A percentile compares a stretch with the other conserved stretches of the same genome.
These are phyloP conservation scores for Halocynthia aurantium DNA, from an alignment of 23 tunicate genomes.

Conservation along the genomic window DNA sequence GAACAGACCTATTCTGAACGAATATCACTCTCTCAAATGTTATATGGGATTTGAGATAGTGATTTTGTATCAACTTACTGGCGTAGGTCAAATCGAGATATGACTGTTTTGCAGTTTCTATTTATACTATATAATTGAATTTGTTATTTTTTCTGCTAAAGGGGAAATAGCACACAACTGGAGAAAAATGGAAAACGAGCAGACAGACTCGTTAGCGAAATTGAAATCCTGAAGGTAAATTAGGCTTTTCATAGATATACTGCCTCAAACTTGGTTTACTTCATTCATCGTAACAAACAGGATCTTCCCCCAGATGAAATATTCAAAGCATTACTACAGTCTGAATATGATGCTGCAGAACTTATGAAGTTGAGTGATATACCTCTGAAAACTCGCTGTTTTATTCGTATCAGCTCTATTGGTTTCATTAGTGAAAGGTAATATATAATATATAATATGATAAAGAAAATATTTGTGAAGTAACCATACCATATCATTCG, in stretches of 20 bases:
- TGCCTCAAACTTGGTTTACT: not conserved
- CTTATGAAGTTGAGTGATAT: not conserved
- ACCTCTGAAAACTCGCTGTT: conserved; percentile 32
- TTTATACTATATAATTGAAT: too few relatives aligned
- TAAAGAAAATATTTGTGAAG: too few relatives aligned
- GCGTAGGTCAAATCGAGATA: not conserved
- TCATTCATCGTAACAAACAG: not conserved
- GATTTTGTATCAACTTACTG: not conserved
- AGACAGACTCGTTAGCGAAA: conserved; percentile 33
- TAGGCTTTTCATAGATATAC: not conserved
- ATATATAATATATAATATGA: too few relatives aligned
- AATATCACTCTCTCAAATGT: too few relatives aligned
- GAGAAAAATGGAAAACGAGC: conserved; percentile 32
- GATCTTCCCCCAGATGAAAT: conserved; percentile 37
- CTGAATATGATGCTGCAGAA: conserved; percentile 9
- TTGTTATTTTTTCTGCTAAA: conserved; percentile 3
- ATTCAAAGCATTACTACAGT: conserved; percentile 25
- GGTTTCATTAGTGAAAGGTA: conserved; percentile 58
- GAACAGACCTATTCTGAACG: too few relatives aligned
- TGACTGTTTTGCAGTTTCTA: too few relatives aligned
- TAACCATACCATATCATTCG: not conserved
- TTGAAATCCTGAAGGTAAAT: conserved; percentile 40
- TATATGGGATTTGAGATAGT: not conserved
- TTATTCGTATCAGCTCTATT: conserved; percentile 39
- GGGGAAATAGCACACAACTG: conserved; percentile 20